phyloP scores from a whole-genome alignment of 1,140 invertebrate genomes.

The Pseudomyrmex gracilis region DNA sequence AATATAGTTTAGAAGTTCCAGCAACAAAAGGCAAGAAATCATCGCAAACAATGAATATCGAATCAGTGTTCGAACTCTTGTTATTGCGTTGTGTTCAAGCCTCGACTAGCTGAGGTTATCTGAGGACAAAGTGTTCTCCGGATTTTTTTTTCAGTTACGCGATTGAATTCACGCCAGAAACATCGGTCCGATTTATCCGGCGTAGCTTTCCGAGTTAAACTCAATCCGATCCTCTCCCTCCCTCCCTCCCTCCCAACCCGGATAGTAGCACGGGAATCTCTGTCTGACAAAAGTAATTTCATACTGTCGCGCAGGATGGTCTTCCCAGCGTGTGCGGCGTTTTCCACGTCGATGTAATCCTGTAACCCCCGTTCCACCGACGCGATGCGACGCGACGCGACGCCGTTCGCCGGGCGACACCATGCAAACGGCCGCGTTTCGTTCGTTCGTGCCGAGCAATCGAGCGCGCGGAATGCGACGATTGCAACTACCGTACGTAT shows the following conservation, averaged over 20 bases:
- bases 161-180: slow-evolving; percentile 39
- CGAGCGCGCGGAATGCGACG: slow-evolving; percentile 70
- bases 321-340: slow-evolving; percentile 28
- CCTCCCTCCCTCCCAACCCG: background rate
- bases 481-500: slow-evolving; percentile 51
- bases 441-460: slow-evolving; percentile 68
- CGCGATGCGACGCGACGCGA: slow-evolving; percentile 43
- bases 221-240: slow-evolving; percentile 56
- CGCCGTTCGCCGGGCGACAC: slow-evolving; percentile 57
- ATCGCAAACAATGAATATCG: background rate
- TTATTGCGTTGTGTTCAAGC: slow-evolving; percentile 10
- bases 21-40: background rate
- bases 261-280: background rate
- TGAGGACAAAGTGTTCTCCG: background rate
- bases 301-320: slow-evolving; percentile 38
- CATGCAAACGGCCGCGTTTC: slow-evolving; percentile 67
- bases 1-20: background rate
- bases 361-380: slow-evolving; percentile 59
- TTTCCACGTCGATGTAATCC: slow-evolving; percentile 71
- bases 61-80: background rate
- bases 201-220: slow-evolving; percentile 43
- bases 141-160: slow-evolving; percentile 36
- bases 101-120: background rate
- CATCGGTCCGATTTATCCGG: slow-evolving; percentile 37
- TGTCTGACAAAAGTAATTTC: slow-evolving; percentile 64